These are phyloP conservation scores for Anseranas semipalmata DNA, from an alignment of 2,113 vertebrate genomes.

Conservation along the genomic window DNA sequence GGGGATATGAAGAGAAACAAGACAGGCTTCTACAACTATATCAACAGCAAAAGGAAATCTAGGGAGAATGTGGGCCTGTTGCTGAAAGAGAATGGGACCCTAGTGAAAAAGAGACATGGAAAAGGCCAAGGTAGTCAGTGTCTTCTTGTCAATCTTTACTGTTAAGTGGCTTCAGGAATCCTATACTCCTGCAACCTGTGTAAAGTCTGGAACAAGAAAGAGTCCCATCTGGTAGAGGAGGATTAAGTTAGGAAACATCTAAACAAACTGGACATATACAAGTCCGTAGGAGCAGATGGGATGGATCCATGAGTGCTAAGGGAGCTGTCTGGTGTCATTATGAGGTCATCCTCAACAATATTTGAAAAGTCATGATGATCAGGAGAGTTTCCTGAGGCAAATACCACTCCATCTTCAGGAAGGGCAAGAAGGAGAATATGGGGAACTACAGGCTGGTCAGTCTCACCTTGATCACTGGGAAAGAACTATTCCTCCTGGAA, in stretches of 20 bases:
- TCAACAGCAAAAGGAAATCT: neutral
- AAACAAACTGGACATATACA: neutral
- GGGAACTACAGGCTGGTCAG: neutral
- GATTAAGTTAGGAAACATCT: neutral
- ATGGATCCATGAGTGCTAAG: neutral
- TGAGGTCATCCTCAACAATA: neutral
- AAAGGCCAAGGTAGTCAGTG: neutral
- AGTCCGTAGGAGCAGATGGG: neutral
- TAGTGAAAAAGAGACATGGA: neutral
- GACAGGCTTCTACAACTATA: neutral
- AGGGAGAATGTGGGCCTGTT: neutral
- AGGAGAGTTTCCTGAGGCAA: neutral
- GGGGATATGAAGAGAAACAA: neutral
- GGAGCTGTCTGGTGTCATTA: neutral
- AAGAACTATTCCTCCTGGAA: neutral
- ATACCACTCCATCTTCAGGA: neutral
- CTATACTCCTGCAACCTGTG: no score
- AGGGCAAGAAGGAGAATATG: neutral
- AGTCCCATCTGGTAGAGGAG: neutral
- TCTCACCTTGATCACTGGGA: neutral
- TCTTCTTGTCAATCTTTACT: neutral
- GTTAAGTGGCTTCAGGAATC: neutral
- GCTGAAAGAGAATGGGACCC: neutral
- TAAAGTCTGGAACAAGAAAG: neutral
- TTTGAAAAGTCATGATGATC: neutral